A percentile compares a stretch with the other conserved stretches of the same genome.
Conservation (phyloP, 2,888 invertebrate species). For the Eupithecia vulgata region DNA sequence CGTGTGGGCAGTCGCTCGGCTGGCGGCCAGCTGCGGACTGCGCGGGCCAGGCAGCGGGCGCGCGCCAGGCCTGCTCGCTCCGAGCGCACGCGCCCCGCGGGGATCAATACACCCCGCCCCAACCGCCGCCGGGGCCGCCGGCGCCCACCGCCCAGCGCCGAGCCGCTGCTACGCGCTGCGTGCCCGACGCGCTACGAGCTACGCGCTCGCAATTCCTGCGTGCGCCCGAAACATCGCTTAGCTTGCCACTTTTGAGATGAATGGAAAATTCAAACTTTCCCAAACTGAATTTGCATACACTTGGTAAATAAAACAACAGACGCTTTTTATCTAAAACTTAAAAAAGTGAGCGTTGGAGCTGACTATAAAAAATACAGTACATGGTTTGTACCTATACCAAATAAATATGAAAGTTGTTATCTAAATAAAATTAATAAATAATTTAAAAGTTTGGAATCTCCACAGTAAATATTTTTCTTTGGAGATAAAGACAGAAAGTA, state of each 20-base stretch:
- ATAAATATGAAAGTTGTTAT: neutral
- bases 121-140: conserved; percentile 57
- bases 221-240: conserved; percentile 39
- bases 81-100: conserved; percentile 77
- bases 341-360: neutral
- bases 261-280: conserved; percentile 55
- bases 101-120: conserved; percentile 82
- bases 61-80: conserved; percentile 61
- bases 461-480: neutral
- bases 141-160: conserved; percentile 48
- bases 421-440: neutral
- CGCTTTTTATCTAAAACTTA: conserved; percentile 16
- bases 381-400: neutral
- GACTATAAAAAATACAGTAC: neutral
- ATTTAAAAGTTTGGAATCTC: neutral
- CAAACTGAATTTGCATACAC: conserved; percentile 44
- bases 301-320: conserved; percentile 19
- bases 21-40: conserved; percentile 79
- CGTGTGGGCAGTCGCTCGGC: conserved; percentile 69
- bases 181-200: conserved; percentile 38
- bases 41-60: conserved; percentile 65
- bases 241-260: conserved; percentile 35
- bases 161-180: conserved; percentile 43
- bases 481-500: neutral
- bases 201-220: conserved; percentile 41